These are phyloP conservation scores for Tragelaphus imberbis DNA, from an alignment of 2,113 vertebrate species.

Conservation along the genomic window DNA sequence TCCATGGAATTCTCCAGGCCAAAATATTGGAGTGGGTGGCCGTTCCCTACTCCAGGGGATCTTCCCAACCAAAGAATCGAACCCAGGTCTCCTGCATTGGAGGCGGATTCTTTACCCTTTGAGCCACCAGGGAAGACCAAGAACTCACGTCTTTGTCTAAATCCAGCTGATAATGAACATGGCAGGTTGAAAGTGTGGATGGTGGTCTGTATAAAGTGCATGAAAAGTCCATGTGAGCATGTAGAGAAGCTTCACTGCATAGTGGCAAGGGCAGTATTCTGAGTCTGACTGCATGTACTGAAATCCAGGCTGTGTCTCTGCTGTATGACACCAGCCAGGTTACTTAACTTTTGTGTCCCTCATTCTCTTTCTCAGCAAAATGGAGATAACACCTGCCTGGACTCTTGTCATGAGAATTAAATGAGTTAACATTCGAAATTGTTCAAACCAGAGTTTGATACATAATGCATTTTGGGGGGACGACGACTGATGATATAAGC, in stretches of 20 bases:
- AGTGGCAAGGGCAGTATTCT: neutral
- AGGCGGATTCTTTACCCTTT: neutral
- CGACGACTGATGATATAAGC: neutral
- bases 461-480: neutral
- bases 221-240: fast-evolving
- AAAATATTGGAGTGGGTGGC: neutral
- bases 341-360: neutral
- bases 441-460: neutral
- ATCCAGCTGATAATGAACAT: neutral
- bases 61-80: neutral
- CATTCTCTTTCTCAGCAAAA: neutral
- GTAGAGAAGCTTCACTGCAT: fast-evolving
- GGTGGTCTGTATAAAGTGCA: fast-evolving
- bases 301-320: neutral
- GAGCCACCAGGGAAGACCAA: neutral
- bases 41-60: neutral
- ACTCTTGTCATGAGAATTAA: neutral
- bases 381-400: neutral
- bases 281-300: neutral
- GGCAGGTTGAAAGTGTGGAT: neutral
- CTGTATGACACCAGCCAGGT: neutral
- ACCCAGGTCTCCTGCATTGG: neutral
- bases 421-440: neutral
- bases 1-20: neutral
- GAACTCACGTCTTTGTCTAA: neutral